phyloP scores from a whole-genome alignment of 2,888 invertebrate genomes.

The Oscheius sp. region DNA sequence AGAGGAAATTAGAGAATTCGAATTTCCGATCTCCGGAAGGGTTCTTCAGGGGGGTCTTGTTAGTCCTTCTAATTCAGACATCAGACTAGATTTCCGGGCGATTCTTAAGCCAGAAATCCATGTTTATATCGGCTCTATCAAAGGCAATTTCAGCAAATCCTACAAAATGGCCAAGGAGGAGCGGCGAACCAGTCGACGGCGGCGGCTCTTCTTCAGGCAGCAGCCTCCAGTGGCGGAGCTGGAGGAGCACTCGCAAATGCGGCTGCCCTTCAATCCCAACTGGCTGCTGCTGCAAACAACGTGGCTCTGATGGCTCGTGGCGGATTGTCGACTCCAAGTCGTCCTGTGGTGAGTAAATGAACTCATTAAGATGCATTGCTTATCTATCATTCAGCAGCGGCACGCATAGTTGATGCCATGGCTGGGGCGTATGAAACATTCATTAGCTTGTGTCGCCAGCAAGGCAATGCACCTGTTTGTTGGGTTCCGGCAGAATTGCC shows the following conservation, averaged over 20 bases:
- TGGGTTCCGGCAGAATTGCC: neutral
- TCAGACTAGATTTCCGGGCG: too few relatives aligned
- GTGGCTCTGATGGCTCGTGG: constrained; percentile 20
- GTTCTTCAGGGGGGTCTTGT: neutral
- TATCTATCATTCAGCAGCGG: constrained; percentile 32
- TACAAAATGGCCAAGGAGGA: neutral
- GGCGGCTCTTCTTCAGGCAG: constrained; percentile 8
- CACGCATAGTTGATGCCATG: constrained; percentile 15
- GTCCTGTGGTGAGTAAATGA: neutral
- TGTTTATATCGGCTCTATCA: too few relatives aligned
- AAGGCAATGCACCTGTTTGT: constrained; percentile 25
- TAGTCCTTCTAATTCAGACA: neutral
- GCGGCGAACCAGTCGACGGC: neutral
- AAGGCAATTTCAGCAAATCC: constrained; percentile 23
- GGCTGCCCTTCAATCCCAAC: neutral
- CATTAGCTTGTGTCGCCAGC: constrained; percentile 26
- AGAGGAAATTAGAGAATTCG: too few relatives aligned
- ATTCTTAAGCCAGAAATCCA: too few relatives aligned
- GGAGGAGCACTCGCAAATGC: neutral
- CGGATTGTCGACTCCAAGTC: constrained; percentile 3
- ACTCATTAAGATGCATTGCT: constrained; percentile 21
- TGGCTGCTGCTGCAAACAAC: constrained; percentile 22
- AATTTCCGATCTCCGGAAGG: neutral
- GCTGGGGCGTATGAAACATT: constrained; percentile 25
- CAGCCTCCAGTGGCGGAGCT: constrained; percentile 5